Evolutionary conservation across 2,888 invertebrate species (phyloP), one percentile per base, ranked within the genome.

Genomic region (Erebia epiphron): DNA sequence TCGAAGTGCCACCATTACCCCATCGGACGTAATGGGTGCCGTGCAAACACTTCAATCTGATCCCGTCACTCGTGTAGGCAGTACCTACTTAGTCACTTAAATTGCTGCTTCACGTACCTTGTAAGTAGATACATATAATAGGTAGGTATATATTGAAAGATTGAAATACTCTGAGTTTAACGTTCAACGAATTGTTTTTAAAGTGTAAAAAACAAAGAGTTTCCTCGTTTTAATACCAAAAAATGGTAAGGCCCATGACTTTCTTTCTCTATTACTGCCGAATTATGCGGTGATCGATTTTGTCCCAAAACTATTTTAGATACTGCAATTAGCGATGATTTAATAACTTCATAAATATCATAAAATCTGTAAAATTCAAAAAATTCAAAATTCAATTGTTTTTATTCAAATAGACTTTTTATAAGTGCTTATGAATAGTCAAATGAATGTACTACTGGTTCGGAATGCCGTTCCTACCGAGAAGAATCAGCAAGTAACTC

Each of bases 1-100:
- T 73, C 78, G 73, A 80, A 82, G 83, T 83, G 83, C 80, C 76
- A 81, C 89, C 89, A 90, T 90, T 90, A 91, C 87, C 87, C 87
- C 86, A 83, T 86, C 86, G 82, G 83, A 80, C 83, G 83, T 81
- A 88, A 83, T 85, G 85, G 85, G 85, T 81, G 85, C 80, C 80
- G 79, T 79, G 86, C 85, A 90, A 90, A 90, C 90, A 90, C 89
- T 89, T 71, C 76, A 75, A 56, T 67, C 54, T 73, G 71, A 78
- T 74, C 77, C 75, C 76, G 72, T 63, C 74, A 57, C 50, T 61
- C 56, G 43, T 61, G 66, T 63, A 63, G 56, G 56, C 56, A 57
- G 21, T 26, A 21, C 26, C 21, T 21, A 2, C 26, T 26, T 26
- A 26, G 26, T 49, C 43, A 58, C 41, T 66, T 52, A 72, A 61